Conservation (phyloP, 2,888 invertebrate species). For the Plebejus argus region DNA sequence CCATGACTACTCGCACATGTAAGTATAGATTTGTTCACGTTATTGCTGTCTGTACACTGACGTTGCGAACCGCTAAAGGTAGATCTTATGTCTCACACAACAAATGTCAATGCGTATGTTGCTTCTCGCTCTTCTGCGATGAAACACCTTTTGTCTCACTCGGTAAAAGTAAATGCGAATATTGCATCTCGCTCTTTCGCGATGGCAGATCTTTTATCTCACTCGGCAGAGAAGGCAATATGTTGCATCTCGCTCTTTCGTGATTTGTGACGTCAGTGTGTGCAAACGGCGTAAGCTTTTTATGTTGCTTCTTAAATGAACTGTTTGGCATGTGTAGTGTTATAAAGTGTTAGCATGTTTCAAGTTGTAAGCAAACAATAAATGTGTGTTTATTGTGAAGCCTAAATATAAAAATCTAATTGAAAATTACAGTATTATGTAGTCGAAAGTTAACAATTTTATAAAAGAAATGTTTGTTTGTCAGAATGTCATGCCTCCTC, state of each 20-base stretch:
- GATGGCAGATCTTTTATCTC: not conserved
- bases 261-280: not conserved
- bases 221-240: not conserved
- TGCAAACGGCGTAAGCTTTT: conserved; percentile 43
- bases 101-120: not conserved
- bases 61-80: not conserved
- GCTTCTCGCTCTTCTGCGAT: not conserved
- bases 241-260: no score
- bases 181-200: not conserved
- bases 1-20: conserved; percentile 66
- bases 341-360: conserved; percentile 36
- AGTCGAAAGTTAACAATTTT: not conserved
- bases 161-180: not conserved
- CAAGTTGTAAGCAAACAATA: conserved; percentile 33
- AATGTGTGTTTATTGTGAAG: conserved; percentile 15
- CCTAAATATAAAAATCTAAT: conserved; percentile 2
- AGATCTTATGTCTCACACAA: not conserved
- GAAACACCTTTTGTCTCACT: not conserved
- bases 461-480: not conserved
- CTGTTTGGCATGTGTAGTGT: conserved; percentile 75
- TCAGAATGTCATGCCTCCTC: not conserved
- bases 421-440: not conserved
- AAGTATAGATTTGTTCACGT: conserved; percentile 65
- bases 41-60: conserved; percentile 28
- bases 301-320: conserved; percentile 65